Conservation (phyloP, 2,888 invertebrate species). For the Gnatocerus cornutus region DNA sequence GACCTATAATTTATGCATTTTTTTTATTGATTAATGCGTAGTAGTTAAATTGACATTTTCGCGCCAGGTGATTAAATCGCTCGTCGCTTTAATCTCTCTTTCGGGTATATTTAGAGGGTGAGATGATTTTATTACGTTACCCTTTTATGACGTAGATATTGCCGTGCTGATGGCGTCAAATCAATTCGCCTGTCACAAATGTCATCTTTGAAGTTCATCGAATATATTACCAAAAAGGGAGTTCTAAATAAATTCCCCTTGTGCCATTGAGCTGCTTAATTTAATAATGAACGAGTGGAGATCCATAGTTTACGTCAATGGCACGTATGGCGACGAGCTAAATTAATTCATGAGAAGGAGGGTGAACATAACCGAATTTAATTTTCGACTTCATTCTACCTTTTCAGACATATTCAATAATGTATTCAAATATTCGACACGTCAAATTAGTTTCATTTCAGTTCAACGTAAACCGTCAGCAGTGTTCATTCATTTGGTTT, state of each 20-base stretch:
- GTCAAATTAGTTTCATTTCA: no score
- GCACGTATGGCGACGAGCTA: not conserved
- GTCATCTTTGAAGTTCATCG: conserved; percentile 50
- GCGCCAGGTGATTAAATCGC: not conserved
- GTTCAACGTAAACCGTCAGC: no score
- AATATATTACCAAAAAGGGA: conserved; percentile 40
- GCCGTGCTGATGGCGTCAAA: conserved; percentile 32
- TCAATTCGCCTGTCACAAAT: conserved; percentile 47
- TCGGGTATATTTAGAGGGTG: conserved; percentile 9
- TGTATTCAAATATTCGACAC: no score
- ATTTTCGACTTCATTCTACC: not conserved
- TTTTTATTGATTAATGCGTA: conserved; percentile 17
- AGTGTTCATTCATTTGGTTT: no score
- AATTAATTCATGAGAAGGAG: conserved; percentile 4
- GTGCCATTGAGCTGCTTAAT: conserved; percentile 43
- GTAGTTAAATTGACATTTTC: conserved; percentile 14
- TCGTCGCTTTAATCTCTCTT: conserved; percentile 11
- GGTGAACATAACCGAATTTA: conserved; percentile 1
- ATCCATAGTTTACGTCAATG: conserved; percentile 29
- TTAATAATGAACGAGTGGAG: conserved; percentile 32
- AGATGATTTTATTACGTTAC: conserved; percentile 37
- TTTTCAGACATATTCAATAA: no score
- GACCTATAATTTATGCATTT: conserved; percentile 6
- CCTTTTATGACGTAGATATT: conserved; percentile 40
- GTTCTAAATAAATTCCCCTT: conserved; percentile 29